A percentile compares a stretch with the other conserved stretches of the same genome.
These are phyloP conservation scores for Cariama cristata DNA, from an alignment of 2,113 vertebrate species.

Conservation along the genomic window DNA sequence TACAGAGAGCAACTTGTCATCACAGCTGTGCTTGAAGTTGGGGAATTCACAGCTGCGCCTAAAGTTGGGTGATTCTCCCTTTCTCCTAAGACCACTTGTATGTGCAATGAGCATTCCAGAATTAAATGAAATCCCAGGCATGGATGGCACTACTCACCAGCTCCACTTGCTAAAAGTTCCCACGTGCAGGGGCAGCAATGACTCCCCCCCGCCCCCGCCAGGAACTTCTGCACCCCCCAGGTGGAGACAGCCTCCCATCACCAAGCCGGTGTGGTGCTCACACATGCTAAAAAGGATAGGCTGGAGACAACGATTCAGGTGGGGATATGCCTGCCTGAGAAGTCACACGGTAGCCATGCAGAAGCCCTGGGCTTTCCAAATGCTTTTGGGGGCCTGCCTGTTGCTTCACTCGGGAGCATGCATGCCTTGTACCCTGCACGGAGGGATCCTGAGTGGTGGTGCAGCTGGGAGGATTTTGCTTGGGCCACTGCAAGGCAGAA, in stretches of 20 bases:
- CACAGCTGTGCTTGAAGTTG: not conserved
- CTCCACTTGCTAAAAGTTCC: not conserved
- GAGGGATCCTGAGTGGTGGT: not conserved
- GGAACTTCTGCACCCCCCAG: not conserved
- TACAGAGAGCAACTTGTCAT: not conserved
- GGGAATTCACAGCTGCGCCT: not conserved
- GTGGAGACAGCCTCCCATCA: not conserved
- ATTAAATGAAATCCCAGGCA: not conserved
- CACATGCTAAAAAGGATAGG: not conserved
- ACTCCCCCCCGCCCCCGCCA: not conserved
- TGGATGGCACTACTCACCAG: not conserved
- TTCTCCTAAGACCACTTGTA: not conserved
- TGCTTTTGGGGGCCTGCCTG: rapidly evolving
- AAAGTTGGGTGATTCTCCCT: not conserved
- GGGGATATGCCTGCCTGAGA: not conserved
- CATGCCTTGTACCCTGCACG: rapidly evolving
- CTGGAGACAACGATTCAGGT: not conserved
- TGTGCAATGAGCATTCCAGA: not conserved
- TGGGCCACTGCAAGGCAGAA: not conserved
- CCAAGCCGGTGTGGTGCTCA: not conserved
- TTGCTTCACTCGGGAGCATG: not conserved
- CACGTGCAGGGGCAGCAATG: not conserved
- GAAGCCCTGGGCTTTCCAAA: not conserved
- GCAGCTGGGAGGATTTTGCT: rapidly evolving
- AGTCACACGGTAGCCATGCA: not conserved